A percentile compares a stretch with the other conserved stretches of the same genome.
Evolutionary conservation across 2,888 invertebrate genomes (phyloP).

Genomic region (Ornithoptera alexandrae): DNA sequence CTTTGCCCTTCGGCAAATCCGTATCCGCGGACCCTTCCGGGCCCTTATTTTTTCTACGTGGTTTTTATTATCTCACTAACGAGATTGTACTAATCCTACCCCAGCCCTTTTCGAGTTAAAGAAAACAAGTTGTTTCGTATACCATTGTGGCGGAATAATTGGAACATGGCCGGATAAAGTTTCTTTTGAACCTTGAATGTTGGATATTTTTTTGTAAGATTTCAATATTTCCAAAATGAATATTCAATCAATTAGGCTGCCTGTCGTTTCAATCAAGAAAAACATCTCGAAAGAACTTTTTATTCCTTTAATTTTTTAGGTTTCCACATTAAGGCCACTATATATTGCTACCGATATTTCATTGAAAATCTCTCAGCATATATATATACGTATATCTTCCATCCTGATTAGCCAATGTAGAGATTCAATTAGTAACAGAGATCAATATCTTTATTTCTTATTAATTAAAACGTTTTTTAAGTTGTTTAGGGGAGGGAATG

Average conservation of each 20-base stretch:
- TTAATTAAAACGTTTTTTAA: no score
- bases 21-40: not conserved
- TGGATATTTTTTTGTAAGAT: not conserved
- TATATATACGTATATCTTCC: no score
- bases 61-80: conserved; percentile 20
- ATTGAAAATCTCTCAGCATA: no score
- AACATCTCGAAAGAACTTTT: not conserved
- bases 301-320: not conserved
- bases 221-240: conserved; percentile 19
- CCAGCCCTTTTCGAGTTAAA: conserved; percentile 7
- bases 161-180: conserved; percentile 7
- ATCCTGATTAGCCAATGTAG: no score
- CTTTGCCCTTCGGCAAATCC: conserved; percentile 7
- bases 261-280: not conserved
- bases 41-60: conserved; percentile 14
- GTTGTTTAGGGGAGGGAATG: no score
- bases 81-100: conserved; percentile 16
- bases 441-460: no score
- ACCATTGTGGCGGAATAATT: conserved; percentile 15
- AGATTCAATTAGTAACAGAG: no score
- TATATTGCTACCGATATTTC: not conserved
- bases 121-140: conserved; percentile 8
- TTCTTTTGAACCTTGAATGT: not conserved
- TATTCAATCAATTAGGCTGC: not conserved
- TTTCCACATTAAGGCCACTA: not conserved